Percentiles rank a stretch among this genome's conserved stretches.
Conservation (phyloP, 2,888 invertebrate species). For the Callyntrura guangdongensis region DNA sequence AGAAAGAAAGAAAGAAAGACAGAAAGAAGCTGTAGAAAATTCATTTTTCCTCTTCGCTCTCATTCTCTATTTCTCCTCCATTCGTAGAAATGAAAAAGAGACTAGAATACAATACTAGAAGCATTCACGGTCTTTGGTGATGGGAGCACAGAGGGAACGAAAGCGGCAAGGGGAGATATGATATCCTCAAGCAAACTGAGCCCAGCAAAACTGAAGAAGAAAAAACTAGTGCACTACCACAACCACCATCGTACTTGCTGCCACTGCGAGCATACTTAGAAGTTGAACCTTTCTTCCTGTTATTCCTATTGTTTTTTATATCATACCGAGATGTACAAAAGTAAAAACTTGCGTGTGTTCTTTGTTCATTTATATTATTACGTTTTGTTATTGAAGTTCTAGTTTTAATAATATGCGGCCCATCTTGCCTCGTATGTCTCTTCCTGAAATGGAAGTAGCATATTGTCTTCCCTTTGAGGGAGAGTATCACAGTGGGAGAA, state of each 20-base stretch:
- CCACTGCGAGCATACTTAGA: neutral
- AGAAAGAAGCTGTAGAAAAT: constrained; percentile 17
- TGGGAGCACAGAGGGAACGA: neutral
- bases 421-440: neutral
- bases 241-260: neutral
- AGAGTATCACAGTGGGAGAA: neutral
- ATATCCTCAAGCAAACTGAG: constrained; percentile 28
- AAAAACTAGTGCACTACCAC: constrained; percentile 11
- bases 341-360: neutral
- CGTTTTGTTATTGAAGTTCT: neutral
- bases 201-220: neutral
- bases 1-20: neutral
- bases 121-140: neutral
- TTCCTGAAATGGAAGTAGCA: constrained; percentile 7
- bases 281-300: neutral
- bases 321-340: neutral
- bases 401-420: neutral
- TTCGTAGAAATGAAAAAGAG: constrained; percentile 39
- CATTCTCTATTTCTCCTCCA: constrained; percentile 12
- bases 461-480: constrained; percentile 17
- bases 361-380: constrained; percentile 16
- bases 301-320: constrained; percentile 1
- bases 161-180: constrained; percentile 16
- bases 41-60: constrained; percentile 21
- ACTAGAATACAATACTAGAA: constrained; percentile 15